Evolutionary conservation across 2,888 invertebrate species (phyloP).

Genomic region (Leptopilina syphax): DNA sequence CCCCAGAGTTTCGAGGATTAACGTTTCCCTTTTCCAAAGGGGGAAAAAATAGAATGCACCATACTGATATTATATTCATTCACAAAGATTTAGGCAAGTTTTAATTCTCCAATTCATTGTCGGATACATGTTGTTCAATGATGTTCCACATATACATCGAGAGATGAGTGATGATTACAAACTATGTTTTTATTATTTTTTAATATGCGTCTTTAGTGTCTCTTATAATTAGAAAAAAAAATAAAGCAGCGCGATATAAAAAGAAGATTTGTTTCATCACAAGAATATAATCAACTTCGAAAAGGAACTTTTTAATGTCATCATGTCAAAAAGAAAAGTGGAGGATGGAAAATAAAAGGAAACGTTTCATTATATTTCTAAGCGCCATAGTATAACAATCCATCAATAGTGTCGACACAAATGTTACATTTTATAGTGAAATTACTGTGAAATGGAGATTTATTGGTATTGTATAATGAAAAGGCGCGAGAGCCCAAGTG

Average conservation of each 20-base stretch:
- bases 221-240: conserved; percentile 15
- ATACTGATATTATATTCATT: conserved; percentile 11
- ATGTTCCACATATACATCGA: not conserved
- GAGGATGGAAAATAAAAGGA: no score
- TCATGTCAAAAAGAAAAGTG: conserved; percentile 3
- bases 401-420: conserved; percentile 20
- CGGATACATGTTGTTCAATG: not conserved
- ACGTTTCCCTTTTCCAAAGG: not conserved
- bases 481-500: not conserved
- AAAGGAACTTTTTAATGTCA: not conserved
- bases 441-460: conserved; percentile 36
- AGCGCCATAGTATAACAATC: not conserved
- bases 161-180: conserved; percentile 25
- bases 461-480: not conserved
- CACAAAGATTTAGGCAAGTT: not conserved
- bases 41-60: not conserved
- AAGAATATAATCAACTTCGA: conserved; percentile 11
- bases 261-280: conserved; percentile 14
- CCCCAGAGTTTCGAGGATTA: not conserved
- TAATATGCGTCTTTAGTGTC: conserved; percentile 14
- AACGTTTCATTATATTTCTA: not conserved
- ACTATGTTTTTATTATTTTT: conserved; percentile 30
- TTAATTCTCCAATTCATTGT: conserved; percentile 23
- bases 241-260: conserved; percentile 2
- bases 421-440: conserved; percentile 38